phyloP scores from a whole-genome alignment of 2,888 invertebrate species.

The Lampropteryx suffumata region DNA sequence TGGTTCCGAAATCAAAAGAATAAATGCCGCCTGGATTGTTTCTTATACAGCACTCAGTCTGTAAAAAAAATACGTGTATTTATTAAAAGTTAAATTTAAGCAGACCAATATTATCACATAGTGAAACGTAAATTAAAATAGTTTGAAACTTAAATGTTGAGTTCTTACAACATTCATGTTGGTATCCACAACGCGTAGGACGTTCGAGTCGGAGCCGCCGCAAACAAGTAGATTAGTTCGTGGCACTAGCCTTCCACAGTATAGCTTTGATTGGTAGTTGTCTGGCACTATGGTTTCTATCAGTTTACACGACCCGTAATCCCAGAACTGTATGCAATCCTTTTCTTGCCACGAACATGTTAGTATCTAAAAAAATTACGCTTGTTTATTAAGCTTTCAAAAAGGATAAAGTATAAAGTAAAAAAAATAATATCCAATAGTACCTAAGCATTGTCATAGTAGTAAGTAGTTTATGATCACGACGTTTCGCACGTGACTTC shows the following conservation, averaged over 20 bases:
- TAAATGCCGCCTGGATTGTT: slow-evolving; percentile 82
- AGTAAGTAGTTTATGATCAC: too few relatives aligned
- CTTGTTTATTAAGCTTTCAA: neutral
- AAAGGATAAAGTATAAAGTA: too few relatives aligned
- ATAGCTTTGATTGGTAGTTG: slow-evolving; percentile 76
- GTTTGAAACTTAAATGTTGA: neutral
- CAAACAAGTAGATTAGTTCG: slow-evolving; percentile 81
- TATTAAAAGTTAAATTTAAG: too few relatives aligned
- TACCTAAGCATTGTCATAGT: too few relatives aligned
- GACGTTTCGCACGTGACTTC: too few relatives aligned
- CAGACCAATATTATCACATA: slow-evolving; percentile 18
- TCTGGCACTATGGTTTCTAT: slow-evolving; percentile 84
- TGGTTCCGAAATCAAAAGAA: slow-evolving; percentile 79
- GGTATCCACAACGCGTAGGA: slow-evolving; percentile 84
- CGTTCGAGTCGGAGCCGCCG: slow-evolving; percentile 84
- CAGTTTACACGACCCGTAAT: slow-evolving; percentile 85
- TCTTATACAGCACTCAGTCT: slow-evolving; percentile 81
- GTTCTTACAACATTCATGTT: slow-evolving; percentile 80
- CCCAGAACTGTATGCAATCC: slow-evolving; percentile 85
- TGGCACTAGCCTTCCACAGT: slow-evolving; percentile 84
- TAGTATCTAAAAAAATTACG: slow-evolving; percentile 73
- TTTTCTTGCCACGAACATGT: slow-evolving; percentile 86
- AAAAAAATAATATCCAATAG: too few relatives aligned
- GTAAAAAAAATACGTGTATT: slow-evolving; percentile 33
- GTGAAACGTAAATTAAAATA: too few relatives aligned